Evolutionary conservation across 2,113 vertebrate species (phyloP), one percentile per base, ranked within the genome.

Genomic region (Struthidea cinerea): DNA sequence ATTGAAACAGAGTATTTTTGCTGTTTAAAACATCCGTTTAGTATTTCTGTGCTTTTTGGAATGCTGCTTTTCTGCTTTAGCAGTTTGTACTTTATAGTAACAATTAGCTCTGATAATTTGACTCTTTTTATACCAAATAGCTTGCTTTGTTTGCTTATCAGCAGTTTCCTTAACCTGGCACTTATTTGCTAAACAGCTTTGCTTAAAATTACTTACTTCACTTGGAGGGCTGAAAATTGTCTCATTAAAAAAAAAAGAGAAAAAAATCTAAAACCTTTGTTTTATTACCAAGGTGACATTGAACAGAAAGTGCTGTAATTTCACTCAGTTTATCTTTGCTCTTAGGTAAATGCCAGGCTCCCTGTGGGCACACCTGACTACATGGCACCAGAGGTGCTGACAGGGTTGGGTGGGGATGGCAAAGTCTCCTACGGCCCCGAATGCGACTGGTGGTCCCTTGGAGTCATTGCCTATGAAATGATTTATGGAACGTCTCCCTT

Each of bases 391-490:
- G 99, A 99, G 97, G 98, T 99, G 81, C 68, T 99, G 68, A 97
- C 94, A 0, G 97, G 98, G 3, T 64, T 98, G 96, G 98, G 96
- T 4, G 98, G 98, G 18, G 98, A 98, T 10, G 97, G 98, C 50
- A 98, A 97, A 71, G 96, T 93, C 70, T 92, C 96, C 57, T 99
- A 98, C 0, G 98, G 99, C 35, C 92, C 97, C 0, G 99, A 99
- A 55, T 99, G 99, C 65, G 99, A 99, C 96, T 99, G 99, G 99
- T 99, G 99, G 99, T 99, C 99, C 4, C 97, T 99, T 3, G 99
- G 99, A 12, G 97, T 99, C 65, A 98, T 99, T 10, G 99, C 99
- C 1, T 99, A 99, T 87, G 99, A 99, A 93, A 99, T 99, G 99
- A 98, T 99, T 91, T 99, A 99, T 80, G 98, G 97, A 87, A 99